These are phyloP conservation scores for Aporrectodea caliginosa DNA, from an alignment of 1,140 invertebrate species.

Conservation along the genomic window DNA sequence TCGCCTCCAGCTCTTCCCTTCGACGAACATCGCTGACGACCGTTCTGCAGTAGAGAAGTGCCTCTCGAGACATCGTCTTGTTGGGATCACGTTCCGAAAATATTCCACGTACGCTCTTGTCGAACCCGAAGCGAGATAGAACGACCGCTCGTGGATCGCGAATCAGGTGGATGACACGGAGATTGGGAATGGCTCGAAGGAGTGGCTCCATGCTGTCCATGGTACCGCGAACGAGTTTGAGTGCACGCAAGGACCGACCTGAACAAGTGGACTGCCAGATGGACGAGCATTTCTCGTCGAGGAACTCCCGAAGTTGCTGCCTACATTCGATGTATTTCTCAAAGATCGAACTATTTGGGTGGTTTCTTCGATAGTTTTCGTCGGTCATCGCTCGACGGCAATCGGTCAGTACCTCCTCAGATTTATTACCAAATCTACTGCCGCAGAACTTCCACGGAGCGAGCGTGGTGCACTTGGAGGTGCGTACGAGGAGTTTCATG, in stretches of 20 bases:
- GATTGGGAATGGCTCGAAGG: not conserved
- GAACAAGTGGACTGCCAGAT: not conserved
- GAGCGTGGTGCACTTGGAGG: not conserved
- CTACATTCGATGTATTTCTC: not conserved
- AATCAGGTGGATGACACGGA: not conserved
- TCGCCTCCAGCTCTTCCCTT: not conserved
- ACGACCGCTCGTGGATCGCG: slow-evolving; percentile 9
- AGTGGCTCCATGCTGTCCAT: slow-evolving; percentile 6
- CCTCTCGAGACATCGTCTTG: not conserved
- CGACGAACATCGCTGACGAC: not conserved
- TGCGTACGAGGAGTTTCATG: not conserved
- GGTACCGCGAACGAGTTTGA: not conserved
- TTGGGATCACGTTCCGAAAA: not conserved
- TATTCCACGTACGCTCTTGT: not conserved
- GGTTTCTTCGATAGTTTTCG: not conserved
- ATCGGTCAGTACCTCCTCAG: not conserved
- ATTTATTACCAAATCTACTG: not conserved
- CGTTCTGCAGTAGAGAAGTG: not conserved
- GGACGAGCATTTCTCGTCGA: not conserved
- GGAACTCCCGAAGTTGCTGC: not conserved
- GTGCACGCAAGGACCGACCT: not conserved
- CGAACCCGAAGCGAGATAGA: not conserved
- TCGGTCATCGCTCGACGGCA: not conserved
- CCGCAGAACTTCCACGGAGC: not conserved
- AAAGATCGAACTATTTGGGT: not conserved